Conservation (phyloP, 2,797 vertebrate genomes). For the Spea hammondii region DNA sequence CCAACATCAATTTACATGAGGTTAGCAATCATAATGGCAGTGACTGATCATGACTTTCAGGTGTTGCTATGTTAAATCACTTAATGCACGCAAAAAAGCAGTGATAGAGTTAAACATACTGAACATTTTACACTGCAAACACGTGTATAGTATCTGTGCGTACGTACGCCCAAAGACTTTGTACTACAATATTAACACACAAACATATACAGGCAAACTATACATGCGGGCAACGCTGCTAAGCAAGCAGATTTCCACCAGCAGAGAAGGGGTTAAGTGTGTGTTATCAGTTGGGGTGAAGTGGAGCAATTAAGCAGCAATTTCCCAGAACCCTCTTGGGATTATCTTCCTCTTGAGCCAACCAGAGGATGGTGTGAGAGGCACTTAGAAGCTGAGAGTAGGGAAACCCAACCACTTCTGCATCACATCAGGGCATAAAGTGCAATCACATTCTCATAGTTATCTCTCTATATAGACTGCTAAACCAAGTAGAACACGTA, state of each 20-base stretch:
- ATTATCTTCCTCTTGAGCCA: constrained; percentile 49
- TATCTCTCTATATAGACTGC: background rate
- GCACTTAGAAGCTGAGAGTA: constrained; percentile 43
- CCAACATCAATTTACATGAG: no score
- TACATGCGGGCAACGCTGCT: no score
- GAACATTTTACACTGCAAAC: no score
- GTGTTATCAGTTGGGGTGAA: constrained; percentile 45
- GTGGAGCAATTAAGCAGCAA: constrained; percentile 46
- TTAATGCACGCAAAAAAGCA: no score
- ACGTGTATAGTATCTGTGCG: no score
- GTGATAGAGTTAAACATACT: no score
- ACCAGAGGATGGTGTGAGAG: constrained; percentile 42
- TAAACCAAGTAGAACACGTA: background rate
- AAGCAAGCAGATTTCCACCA: background rate
- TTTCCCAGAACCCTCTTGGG: constrained; percentile 46
- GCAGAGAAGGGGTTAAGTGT: constrained; percentile 30
- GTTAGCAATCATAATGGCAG: no score
- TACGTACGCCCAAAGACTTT: no score
- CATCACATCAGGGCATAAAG: constrained; percentile 23
- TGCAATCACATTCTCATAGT: constrained; percentile 31
- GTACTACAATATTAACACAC: background rate
- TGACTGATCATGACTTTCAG: no score
- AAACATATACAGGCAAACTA: background rate
- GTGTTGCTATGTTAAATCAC: no score
- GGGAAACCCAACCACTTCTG: constrained; percentile 44